Base-by-base conservation (phyloP, 2,797 vertebrate species). In the Remorina albescens region DNA sequence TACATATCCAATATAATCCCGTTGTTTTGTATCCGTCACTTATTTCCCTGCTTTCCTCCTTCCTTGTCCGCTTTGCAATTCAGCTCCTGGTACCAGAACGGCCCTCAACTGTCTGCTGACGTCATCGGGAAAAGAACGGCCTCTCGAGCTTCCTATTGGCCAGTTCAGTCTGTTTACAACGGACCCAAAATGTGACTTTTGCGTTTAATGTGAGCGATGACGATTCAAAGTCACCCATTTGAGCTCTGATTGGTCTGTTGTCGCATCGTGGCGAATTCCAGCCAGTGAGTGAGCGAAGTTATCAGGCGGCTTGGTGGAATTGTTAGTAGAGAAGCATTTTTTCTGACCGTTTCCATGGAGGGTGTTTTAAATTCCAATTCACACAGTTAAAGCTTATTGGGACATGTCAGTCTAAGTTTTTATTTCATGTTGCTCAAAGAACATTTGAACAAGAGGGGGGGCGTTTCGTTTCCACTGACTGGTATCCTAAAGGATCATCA, bases 91-190 rank as follows among this genome's bases (percentile, higher is more conserved):
- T 85, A 82, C 55, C 50, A 69, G 32, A 61, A 8, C 25, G 10
- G 9, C 51, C 65, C 59, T 69, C 65, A 19, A 18, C 28, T 2
- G 75, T 39, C 23, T 2, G 7, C 15, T 84, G 88, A 90, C 94
- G 91, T 93, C 80, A 90, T 8, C 71, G 59, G 67, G 55, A 76
- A 55, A 28, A 13, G 53, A 76, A 51, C 41, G 37, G 19, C 76
- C 51, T 56, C 21, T 2, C 1, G 8, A 3, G 0, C 5, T 10
- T 34, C 0, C 60, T 6, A 94, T 94, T 94, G 93, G 94, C 21
- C 69, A 23, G 8, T 11, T 10, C 3, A 4, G 41, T 81, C 19
- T 93, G 84, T 93, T 92, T 88, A 88, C 71, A 55, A 51, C 50
- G 10, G 83, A 55, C 0, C 2, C 37, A 0, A 4, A 77, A 69